phyloP scores from a whole-genome alignment of 2,113 vertebrate genomes.

The Leucosticte australis region DNA sequence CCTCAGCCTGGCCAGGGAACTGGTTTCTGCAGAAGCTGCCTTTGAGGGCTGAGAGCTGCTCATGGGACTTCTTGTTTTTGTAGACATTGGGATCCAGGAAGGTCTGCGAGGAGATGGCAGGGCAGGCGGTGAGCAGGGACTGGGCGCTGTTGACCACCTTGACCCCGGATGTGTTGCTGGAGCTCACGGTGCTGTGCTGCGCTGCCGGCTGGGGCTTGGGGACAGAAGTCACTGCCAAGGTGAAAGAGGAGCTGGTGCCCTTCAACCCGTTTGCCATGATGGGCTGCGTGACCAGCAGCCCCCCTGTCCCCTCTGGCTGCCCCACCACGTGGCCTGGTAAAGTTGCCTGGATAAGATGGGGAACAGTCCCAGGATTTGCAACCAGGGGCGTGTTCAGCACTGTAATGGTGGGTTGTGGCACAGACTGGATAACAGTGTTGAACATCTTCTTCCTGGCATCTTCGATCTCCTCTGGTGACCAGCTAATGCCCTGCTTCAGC shows the following conservation, averaged over 20 bases:
- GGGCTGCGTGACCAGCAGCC: conserved; percentile 91
- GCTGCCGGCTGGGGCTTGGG: conserved; percentile 79
- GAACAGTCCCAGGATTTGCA: conserved; percentile 77
- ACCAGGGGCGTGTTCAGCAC: conserved; percentile 90
- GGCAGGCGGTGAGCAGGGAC: conserved; percentile 69
- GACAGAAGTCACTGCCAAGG: conserved; percentile 81
- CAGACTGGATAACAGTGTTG: conserved; percentile 94
- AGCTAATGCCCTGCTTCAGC: conserved; percentile 97
- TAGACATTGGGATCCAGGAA: conserved; percentile 86
- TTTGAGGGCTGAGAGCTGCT: conserved; percentile 90
- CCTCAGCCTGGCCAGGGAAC: conserved; percentile 92
- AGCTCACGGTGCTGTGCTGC: conserved; percentile 81
- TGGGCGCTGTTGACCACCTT: conserved; percentile 78
- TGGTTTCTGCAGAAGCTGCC: conserved; percentile 89
- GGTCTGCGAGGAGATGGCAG: conserved; percentile 74
- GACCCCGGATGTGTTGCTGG: conserved; percentile 57
- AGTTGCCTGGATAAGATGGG: conserved; percentile 86
- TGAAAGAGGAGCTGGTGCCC: conserved; percentile 83
- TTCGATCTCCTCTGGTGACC: conserved; percentile 98
- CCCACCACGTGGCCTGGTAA: conserved; percentile 83
- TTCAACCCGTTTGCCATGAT: conserved; percentile 90
- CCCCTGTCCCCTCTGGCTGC: conserved; percentile 80
- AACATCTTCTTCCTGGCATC: conserved; percentile 99
- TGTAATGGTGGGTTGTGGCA: conserved; percentile 86
- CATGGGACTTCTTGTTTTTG: conserved; percentile 96